Conservation (phyloP, 1,140 invertebrate genomes). For the Dreissena rostriformis region DNA sequence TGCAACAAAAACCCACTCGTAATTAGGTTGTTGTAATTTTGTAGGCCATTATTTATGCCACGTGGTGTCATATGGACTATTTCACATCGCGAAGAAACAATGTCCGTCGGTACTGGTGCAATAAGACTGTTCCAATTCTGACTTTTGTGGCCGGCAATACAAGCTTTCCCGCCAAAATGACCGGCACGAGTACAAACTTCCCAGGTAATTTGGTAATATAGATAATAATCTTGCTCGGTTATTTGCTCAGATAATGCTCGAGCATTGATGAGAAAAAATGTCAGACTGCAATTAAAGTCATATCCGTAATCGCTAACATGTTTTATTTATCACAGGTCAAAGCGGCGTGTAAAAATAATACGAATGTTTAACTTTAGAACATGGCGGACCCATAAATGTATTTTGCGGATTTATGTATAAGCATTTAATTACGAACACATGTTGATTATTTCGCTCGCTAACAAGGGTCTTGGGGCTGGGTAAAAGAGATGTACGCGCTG, state of each 20-base stretch:
- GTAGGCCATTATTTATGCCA: not conserved
- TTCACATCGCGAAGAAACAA: not conserved
- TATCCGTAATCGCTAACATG: not conserved
- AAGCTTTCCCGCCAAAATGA: not conserved
- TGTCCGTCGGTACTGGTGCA: not conserved
- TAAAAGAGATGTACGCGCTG: slow-evolving; percentile 40
- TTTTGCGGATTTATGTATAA: slow-evolving; percentile 50
- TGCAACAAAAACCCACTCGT: not conserved
- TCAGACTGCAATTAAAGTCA: not conserved
- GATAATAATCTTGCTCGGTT: too few species aligned
- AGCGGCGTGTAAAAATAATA: too few species aligned
- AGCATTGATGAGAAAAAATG: not conserved
- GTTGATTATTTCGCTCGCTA: slow-evolving; percentile 27
- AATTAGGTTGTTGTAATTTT: too few species aligned
- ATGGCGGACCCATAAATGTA: slow-evolving; percentile 31
- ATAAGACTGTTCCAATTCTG: not conserved
- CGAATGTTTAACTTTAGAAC: slow-evolving; percentile 11
- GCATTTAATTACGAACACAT: slow-evolving; percentile 55
- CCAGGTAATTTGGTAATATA: too few species aligned
- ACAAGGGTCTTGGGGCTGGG: slow-evolving; percentile 25
- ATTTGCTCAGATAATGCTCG: too few species aligned
- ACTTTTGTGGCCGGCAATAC: not conserved
- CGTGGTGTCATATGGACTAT: not conserved
- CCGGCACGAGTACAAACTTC: not conserved
- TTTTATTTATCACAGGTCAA: not conserved